These are phyloP conservation scores for Dryas iulia DNA, from an alignment of 1,140 invertebrate species.

Conservation along the genomic window DNA sequence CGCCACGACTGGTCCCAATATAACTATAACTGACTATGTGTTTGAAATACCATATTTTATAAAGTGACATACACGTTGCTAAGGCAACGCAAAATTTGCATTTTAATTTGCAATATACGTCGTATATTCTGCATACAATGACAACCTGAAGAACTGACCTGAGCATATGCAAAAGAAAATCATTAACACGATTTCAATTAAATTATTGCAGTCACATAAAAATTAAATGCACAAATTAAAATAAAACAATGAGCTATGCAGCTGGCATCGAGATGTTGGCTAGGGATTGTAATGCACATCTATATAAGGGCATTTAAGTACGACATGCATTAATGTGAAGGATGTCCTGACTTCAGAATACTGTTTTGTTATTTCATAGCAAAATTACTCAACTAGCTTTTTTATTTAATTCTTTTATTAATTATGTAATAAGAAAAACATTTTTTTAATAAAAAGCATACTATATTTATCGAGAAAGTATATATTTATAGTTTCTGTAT, in stretches of 20 bases:
- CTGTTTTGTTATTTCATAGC: background rate
- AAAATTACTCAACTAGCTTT: background rate
- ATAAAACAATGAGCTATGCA: slow-evolving; percentile 19
- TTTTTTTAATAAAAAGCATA: no score
- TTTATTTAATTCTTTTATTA: background rate
- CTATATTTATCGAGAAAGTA: no score
- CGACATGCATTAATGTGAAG: slow-evolving; percentile 3
- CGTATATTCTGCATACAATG: no score
- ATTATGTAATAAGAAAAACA: background rate
- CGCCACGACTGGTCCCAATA: no score
- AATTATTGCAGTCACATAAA: slow-evolving; percentile 15
- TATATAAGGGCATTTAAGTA: slow-evolving; percentile 12
- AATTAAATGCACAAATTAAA: slow-evolving; percentile 14
- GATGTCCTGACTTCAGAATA: background rate
- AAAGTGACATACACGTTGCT: no score
- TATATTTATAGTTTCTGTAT: no score
- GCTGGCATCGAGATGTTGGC: slow-evolving; percentile 18
- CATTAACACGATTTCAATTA: background rate
- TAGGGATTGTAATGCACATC: background rate
- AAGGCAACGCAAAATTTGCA: no score
- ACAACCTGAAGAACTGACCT: no score
- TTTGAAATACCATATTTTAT: no score
- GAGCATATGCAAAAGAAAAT: no score
- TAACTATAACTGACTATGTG: no score
- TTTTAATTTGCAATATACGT: no score